These are phyloP conservation scores for Sphinx pinastri DNA, from an alignment of 2,888 invertebrate species.

Conservation along the genomic window DNA sequence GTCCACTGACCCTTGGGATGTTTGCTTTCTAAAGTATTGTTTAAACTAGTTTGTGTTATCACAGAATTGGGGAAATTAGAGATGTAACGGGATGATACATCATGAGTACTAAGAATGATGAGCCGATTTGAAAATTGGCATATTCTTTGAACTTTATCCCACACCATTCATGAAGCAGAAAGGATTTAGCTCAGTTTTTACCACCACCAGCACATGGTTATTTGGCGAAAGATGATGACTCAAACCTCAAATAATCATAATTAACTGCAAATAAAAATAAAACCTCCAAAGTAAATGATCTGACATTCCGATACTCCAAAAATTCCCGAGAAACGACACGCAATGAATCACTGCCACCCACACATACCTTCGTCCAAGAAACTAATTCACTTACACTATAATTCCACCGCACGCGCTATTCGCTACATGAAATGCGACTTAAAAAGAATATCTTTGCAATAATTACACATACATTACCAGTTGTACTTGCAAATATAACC, in stretches of 20 bases:
- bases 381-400: conserved; percentile 21
- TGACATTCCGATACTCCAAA: conserved; percentile 1
- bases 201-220: too few species aligned
- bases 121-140: too few species aligned
- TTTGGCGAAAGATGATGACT: too few species aligned
- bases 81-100: neutral
- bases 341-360: conserved; percentile 21
- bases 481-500: neutral
- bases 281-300: neutral
- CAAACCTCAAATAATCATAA: too few species aligned
- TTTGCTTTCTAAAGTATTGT: conserved; percentile 11
- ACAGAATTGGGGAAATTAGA: neutral
- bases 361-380: neutral
- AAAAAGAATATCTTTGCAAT: conserved; percentile 18
- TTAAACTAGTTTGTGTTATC: neutral
- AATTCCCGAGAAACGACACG: neutral
- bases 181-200: too few species aligned
- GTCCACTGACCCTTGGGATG: conserved; percentile 19
- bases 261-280: neutral
- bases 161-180: too few species aligned
- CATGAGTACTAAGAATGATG: too few species aligned
- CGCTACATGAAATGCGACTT: conserved; percentile 12
- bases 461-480: conserved; percentile 24
- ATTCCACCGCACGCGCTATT: conserved; percentile 13
- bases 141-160: too few species aligned